phyloP scores from a whole-genome alignment of 1,140 invertebrate genomes.

The Penaeus japonicus region DNA sequence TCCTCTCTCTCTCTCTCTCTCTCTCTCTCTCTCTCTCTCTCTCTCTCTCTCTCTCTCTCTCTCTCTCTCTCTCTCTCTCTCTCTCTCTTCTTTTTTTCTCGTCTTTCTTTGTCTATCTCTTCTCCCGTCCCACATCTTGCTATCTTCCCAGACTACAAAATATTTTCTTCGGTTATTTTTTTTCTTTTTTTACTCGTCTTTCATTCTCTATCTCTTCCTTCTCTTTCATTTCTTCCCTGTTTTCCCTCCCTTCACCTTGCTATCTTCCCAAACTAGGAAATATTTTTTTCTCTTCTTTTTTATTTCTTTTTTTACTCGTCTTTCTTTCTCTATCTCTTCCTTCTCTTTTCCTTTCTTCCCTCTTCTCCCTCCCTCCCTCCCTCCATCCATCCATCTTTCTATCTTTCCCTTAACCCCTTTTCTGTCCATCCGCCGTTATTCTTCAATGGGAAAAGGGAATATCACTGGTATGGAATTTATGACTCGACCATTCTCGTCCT shows the following conservation, averaged over 20 bases:
- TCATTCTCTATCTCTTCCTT: neutral
- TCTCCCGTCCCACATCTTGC: neutral
- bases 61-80: neutral
- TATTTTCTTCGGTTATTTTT: neutral
- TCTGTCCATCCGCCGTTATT: neutral
- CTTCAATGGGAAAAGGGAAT: neutral
- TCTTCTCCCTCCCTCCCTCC: neutral
- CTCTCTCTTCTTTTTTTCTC: neutral
- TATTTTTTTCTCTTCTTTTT: neutral
- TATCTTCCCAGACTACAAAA: too few relatives aligned
- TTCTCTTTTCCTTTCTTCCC: neutral
- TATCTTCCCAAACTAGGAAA: too few relatives aligned
- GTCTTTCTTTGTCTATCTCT: neutral
- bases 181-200: neutral
- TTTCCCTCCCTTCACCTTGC: neutral
- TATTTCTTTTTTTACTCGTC: neutral
- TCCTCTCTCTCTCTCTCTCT: too few relatives aligned
- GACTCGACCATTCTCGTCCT: neutral
- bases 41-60: neutral
- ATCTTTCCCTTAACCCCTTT: neutral
- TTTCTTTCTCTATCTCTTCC: neutral
- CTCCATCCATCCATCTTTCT: neutral
- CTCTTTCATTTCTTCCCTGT: neutral
- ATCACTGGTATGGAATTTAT: neutral
- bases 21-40: too few relatives aligned